phyloP scores from a whole-genome alignment of 2,113 vertebrate genomes.

The Rhinolophus sinicus region DNA sequence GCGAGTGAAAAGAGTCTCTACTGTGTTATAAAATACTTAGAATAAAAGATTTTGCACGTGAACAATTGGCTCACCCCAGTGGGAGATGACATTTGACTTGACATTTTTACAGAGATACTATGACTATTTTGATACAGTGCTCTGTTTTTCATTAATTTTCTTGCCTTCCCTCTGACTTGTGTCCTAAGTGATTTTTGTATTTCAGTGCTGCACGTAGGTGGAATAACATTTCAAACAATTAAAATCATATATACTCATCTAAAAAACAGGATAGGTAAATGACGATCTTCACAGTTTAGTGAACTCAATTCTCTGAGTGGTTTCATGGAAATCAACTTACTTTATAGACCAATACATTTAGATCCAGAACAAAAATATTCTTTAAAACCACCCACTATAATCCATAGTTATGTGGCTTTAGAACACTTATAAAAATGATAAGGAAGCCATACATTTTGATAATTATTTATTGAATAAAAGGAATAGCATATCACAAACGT shows the following conservation, averaged over 20 bases:
- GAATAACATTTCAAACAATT: conserved; percentile 79
- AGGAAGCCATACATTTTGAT: not conserved
- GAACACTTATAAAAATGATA: conserved; percentile 9
- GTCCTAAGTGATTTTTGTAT: conserved; percentile 70
- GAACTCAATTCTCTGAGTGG: conserved; percentile 54
- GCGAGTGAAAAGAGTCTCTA: not conserved
- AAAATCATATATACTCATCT: conserved; percentile 78
- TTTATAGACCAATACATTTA: conserved; percentile 27
- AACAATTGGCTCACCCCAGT: conserved; percentile 8
- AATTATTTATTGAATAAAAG: not conserved
- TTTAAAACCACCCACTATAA: not conserved
- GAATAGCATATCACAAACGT: not conserved
- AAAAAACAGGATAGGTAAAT: conserved; percentile 61
- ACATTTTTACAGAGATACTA: conserved; percentile 64
- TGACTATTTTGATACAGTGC: conserved; percentile 68
- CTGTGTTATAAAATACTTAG: not conserved
- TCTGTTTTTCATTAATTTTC: conserved; percentile 77
- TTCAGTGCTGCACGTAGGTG: conserved; percentile 72
- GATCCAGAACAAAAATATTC: not conserved
- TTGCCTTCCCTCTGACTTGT: conserved; percentile 45
- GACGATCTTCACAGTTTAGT: conserved; percentile 50
- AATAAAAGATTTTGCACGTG: conserved; percentile 31
- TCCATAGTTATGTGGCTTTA: not conserved
- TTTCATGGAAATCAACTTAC: conserved; percentile 39
- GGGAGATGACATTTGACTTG: conserved; percentile 67